phyloP scores from a whole-genome alignment of 2,888 invertebrate species.

The Parnassius orleans region DNA sequence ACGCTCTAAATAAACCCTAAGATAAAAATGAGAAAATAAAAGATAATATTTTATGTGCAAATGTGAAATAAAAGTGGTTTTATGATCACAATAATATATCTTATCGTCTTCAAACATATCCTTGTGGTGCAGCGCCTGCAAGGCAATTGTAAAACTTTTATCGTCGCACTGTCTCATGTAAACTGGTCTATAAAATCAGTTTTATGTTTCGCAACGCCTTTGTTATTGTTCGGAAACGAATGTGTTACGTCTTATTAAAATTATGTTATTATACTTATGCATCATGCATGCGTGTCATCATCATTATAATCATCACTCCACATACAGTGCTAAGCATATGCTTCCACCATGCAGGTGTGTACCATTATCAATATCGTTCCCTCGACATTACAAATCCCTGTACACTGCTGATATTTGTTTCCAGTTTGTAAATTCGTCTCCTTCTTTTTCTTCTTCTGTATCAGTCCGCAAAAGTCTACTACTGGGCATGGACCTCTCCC shows the following conservation, averaged over 20 bases:
- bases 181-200: conserved; percentile 38
- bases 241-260: neutral
- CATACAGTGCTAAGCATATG: too few relatives aligned
- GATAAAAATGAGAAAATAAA: too few relatives aligned
- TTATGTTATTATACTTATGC: neutral
- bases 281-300: too few relatives aligned
- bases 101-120: conserved; percentile 2
- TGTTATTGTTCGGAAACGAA: conserved; percentile 24
- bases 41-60: conserved; percentile 21
- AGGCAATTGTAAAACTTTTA: conserved; percentile 32
- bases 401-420: too few relatives aligned
- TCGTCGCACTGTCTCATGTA: conserved; percentile 36
- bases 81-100: conserved; percentile 16
- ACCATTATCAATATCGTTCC: too few relatives aligned
- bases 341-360: too few relatives aligned
- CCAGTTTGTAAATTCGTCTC: too few relatives aligned
- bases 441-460: too few relatives aligned
- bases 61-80: conserved; percentile 23
- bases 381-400: too few relatives aligned
- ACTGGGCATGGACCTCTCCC: too few relatives aligned
- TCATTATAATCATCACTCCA: too few relatives aligned
- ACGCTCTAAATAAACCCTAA: conserved; percentile 33
- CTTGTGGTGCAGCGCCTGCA: conserved; percentile 12
- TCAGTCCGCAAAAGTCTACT: too few relatives aligned
- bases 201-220: conserved; percentile 32